Evolutionary conservation across 2,797 vertebrate genomes (phyloP), one percentile per base, ranked within the genome.

Genomic region (Chiroxiphia lanceolata): DNA sequence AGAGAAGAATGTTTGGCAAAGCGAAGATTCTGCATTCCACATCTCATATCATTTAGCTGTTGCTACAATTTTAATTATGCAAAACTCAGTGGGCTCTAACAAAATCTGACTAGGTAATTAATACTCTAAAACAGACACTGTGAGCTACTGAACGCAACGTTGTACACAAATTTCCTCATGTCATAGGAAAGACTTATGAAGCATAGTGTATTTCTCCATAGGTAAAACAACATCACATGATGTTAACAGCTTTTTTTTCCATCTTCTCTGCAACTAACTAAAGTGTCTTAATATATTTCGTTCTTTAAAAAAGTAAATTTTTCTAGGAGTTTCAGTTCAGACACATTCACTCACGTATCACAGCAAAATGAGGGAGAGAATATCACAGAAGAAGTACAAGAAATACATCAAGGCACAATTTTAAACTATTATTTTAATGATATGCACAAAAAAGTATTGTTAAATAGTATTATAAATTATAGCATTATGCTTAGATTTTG

Each of bases 81-180:
- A 96, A 96, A 97, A 94, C 89, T 95, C 81, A 95, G 11, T 70
- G 64, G 83, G 74, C 70, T 82, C 89, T 96, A 96, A 97, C 94
- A 96, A 96, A 95, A 95, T 77, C 88, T 95, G 91, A 96, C 83
- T 96, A 90, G 76, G 90, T 96, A 94, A 96, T 96, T 97, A 95
- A 93, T 87, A 93, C 81, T 96, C 85, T 95, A 86, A 96, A 95
- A 91, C 69, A 94, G 90, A 91, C 63, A 87, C 36, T 44, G 21
- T 75, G 86, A 96, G 53, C 45, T 91, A 83, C 78, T 93, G 90
- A 97, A 95, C 89, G 77, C 69, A 95, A 87, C 45, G 45, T 42
- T 86, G 75, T 72, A 68, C 77, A 80, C 26, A 83, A 96, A 95
- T 80, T 94, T 87, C 63, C 77, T 83, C 82, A 91, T 72, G 74